Evolutionary conservation across 1,140 invertebrate species (phyloP), one percentile per base, ranked within the genome.

Genomic region (Pseudomyrmex gracilis): DNA sequence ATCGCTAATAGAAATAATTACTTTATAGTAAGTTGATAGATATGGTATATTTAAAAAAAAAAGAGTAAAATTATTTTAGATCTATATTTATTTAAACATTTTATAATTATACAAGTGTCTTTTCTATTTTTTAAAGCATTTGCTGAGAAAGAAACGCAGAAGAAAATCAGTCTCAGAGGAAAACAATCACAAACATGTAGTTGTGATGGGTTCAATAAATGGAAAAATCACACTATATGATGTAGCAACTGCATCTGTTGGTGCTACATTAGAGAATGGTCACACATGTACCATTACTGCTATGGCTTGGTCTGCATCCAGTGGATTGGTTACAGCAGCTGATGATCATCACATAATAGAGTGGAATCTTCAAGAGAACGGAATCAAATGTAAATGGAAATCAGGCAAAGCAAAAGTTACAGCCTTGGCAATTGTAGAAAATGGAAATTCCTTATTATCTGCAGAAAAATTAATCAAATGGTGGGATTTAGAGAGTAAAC

Each of bases 381-480:
- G 92, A 13, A 91, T 94, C 20, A 93, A 94, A 73, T 92, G 85
- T 49, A 94, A 94, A 77, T 97, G 96, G 96, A 96, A 96, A 92
- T 95, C 95, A 53, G 96, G 96, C 1, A 96, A 95, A 78, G 95
- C 95, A 22, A 96, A 95, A 91, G 94, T 97, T 0, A 95, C 96
- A 85, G 96, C 96, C 34, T 95, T 97, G 45, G 95, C 95, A 82
- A 95, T 96, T 85, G 92, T 97, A 66, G 94, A 95, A 45, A 95
- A 96, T 60, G 96, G 95, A 22, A 95, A 95, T n/a, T 94, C 94
- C 47, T 74, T 97, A 13, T 90, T 97, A 5, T 95, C 96, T n/a
- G 97, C 96, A 9, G 95, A 96, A 24, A 95, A 95, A 83, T 93
- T 94, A 73, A 95, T 97, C 1, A 96, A 96, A 91, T 93, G 96